A percentile compares a stretch with the other conserved stretches of the same genome.
phyloP scores from a whole-genome alignment of 2,113 vertebrate species.

The Oryzias celebensis region DNA sequence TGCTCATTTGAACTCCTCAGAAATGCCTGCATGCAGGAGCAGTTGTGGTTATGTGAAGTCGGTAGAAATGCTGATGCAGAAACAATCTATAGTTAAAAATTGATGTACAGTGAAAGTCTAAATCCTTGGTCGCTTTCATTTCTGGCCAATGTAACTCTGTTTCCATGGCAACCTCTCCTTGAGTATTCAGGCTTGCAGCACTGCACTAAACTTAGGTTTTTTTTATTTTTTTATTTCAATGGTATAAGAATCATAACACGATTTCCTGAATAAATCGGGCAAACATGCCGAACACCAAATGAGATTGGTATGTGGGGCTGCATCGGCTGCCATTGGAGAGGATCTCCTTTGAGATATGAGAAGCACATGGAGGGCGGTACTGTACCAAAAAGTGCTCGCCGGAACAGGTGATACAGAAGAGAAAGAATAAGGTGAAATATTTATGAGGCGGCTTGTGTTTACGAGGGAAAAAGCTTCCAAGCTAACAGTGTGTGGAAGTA shows the following conservation, averaged over 20 bases:
- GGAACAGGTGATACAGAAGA: conserved; percentile 62
- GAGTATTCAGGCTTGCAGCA: conserved; percentile 77
- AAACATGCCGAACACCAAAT: conserved; percentile 44
- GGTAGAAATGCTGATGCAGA: conserved; percentile 54
- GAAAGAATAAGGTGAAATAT: conserved; percentile 62
- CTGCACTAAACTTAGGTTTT: conserved; percentile 74
- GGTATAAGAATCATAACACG: conserved; percentile 51
- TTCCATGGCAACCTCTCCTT: conserved; percentile 80
- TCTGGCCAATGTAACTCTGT: conserved; percentile 80
- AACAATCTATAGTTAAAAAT: conserved; percentile 77
- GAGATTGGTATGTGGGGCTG: conserved; percentile 29
- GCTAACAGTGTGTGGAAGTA: conserved; percentile 26
- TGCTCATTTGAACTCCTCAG: neutral
- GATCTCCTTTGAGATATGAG: conserved; percentile 42
- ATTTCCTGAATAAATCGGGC: conserved; percentile 41
- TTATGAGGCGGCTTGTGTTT: conserved; percentile 58
- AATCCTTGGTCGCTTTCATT: conserved; percentile 78
- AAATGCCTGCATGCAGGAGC: conserved; percentile 10
- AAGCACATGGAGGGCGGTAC: conserved; percentile 34
- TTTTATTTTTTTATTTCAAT: conserved; percentile 58
- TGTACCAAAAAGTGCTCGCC: conserved; percentile 38
- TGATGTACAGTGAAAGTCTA: conserved; percentile 77
- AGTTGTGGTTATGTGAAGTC: conserved; percentile 35
- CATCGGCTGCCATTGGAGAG: conserved; percentile 20
- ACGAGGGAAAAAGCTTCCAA: conserved; percentile 42